A percentile compares a stretch with the other conserved stretches of the same genome.
Conservation (phyloP, 2,888 invertebrate genomes). For the Arctia plantaginis region DNA sequence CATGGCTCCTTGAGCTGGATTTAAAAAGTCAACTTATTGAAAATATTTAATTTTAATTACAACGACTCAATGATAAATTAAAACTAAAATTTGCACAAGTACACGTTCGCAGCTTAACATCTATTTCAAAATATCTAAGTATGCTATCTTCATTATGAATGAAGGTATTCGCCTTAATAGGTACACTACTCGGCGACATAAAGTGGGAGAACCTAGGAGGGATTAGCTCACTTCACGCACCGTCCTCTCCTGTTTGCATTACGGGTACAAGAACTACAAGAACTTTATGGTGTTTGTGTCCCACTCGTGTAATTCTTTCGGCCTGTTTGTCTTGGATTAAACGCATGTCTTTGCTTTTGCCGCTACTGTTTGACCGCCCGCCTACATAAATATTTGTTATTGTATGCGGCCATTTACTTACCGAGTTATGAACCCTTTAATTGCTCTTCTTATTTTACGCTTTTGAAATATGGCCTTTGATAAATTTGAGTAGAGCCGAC, state of each 20-base stretch:
- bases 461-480: conserved; percentile 76
- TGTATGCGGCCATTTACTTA: conserved; percentile 77
- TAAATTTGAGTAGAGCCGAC: conserved; percentile 69
- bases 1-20: background rate
- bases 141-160: conserved; percentile 76
- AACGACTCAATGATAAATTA: conserved; percentile 50
- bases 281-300: conserved; percentile 77
- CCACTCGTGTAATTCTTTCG: conserved; percentile 80
- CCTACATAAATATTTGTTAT: conserved; percentile 81
- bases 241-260: conserved; percentile 72
- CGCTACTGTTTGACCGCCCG: conserved; percentile 81
- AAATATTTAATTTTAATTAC: conserved; percentile 43
- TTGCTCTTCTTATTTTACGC: conserved; percentile 79
- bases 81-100: conserved; percentile 64
- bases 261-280: conserved; percentile 58
- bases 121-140: conserved; percentile 71
- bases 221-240: conserved; percentile 79
- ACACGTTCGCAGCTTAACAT: conserved; percentile 70
- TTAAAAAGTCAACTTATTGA: conserved; percentile 11
- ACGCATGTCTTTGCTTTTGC: conserved; percentile 83
- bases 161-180: conserved; percentile 72
- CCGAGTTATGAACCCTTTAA: conserved; percentile 78
- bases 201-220: conserved; percentile 65
- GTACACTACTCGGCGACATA: conserved; percentile 50
- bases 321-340: conserved; percentile 83